These are phyloP conservation scores for Tympanoctomys barrerae DNA, from an alignment of 2,797 vertebrate genomes.

Conservation along the genomic window DNA sequence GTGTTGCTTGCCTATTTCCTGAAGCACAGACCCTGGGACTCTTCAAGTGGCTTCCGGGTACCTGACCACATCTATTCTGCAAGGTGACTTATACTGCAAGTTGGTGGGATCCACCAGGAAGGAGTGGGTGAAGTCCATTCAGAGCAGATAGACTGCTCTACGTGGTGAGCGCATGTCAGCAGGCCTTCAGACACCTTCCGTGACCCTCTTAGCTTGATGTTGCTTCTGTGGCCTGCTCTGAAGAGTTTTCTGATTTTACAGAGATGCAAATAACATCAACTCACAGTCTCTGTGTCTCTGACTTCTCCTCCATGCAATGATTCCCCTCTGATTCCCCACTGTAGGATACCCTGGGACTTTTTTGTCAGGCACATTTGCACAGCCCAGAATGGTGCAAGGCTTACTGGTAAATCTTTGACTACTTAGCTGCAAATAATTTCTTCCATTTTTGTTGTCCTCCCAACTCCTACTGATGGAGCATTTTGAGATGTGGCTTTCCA, in stretches of 20 bases:
- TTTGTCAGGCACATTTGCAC: too few relatives aligned
- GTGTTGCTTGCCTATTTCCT: background rate
- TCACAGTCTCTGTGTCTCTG: background rate
- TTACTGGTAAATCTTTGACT: background rate
- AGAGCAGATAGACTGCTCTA: background rate
- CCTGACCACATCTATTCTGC: background rate
- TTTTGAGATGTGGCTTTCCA: background rate
- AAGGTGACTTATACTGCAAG: background rate
- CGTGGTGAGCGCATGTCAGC: background rate
- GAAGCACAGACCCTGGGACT: background rate
- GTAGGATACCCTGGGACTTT: too few relatives aligned
- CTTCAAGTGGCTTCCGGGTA: background rate
- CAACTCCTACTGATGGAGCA: fast-evolving
- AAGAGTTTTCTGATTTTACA: background rate
- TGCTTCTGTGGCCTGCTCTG: background rate
- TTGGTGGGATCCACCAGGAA: background rate
- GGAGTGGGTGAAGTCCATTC: fast-evolving
- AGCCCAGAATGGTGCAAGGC: background rate
- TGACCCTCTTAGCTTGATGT: background rate
- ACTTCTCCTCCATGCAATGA: fast-evolving
- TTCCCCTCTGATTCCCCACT: background rate
- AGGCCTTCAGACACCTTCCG: fast-evolving
- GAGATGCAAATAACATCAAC: fast-evolving
- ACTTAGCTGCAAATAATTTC: background rate
- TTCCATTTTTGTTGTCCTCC: background rate